Conservation (phyloP, 2,888 invertebrate species). For the Acanthosepion pharaonis region DNA sequence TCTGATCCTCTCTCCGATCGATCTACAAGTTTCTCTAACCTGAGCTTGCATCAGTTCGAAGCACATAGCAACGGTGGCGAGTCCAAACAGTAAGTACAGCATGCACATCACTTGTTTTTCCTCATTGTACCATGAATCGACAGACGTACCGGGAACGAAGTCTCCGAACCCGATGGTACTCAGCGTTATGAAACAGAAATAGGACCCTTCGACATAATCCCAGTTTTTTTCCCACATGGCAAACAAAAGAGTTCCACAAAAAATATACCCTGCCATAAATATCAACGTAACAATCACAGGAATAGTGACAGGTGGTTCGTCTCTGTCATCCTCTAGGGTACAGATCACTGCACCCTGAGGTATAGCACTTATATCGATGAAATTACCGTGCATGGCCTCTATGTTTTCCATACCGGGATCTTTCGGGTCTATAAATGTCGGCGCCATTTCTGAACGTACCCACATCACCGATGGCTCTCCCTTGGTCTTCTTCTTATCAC, state of each 20-base stretch:
- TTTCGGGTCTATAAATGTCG: neutral
- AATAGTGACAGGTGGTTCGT: slow-evolving; percentile 76
- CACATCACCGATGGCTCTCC: no score
- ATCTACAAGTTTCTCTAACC: slow-evolving; percentile 71
- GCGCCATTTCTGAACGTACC: neutral
- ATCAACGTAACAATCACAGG: slow-evolving; percentile 91
- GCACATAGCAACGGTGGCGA: slow-evolving; percentile 76
- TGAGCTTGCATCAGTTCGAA: slow-evolving; percentile 76
- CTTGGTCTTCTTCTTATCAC: neutral
- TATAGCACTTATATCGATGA: neutral
- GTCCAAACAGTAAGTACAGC: slow-evolving; percentile 74
- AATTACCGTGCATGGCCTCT: neutral
- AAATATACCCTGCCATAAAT: slow-evolving; percentile 90
- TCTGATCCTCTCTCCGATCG: slow-evolving; percentile 72
- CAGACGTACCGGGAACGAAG: slow-evolving; percentile 72
- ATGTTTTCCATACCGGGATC: neutral
- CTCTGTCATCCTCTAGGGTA: slow-evolving; percentile 48
- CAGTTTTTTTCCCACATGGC: slow-evolving; percentile 94
- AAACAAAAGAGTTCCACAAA: slow-evolving; percentile 93
- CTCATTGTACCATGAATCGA: slow-evolving; percentile 62
- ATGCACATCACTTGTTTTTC: slow-evolving; percentile 72
- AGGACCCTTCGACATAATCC: slow-evolving; percentile 88
- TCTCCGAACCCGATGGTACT: slow-evolving; percentile 76
- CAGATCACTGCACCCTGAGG: neutral
- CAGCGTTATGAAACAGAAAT: slow-evolving; percentile 76